Evolutionary conservation across 2,888 invertebrate species (phyloP).

Genomic region (Elysia crispata): DNA sequence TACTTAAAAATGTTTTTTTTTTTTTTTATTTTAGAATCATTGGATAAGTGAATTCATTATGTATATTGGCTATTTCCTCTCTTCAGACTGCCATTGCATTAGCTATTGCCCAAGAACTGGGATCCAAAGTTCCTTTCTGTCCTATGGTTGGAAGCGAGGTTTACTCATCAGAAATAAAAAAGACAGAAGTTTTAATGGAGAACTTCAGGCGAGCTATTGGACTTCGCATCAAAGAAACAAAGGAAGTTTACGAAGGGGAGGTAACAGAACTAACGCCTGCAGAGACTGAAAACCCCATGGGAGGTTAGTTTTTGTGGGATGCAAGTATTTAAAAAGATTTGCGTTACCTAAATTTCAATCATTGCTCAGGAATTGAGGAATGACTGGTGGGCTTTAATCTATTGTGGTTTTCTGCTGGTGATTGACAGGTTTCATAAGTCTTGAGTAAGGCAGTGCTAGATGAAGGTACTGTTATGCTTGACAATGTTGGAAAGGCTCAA

Average conservation of each 20-base stretch:
- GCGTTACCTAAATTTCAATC: too few species aligned
- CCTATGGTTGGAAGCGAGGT: slow-evolving; percentile 86
- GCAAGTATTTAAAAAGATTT: too few species aligned
- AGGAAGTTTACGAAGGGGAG: slow-evolving; percentile 99
- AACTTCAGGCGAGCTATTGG: slow-evolving; percentile 98
- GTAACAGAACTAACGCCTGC: slow-evolving; percentile 98
- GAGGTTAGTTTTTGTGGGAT: slow-evolving; percentile 81
- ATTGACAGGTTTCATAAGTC: too few species aligned
- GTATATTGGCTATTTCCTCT: slow-evolving; percentile 11
- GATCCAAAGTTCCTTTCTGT: slow-evolving; percentile 88
- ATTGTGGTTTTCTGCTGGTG: too few species aligned
- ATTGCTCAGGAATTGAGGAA: too few species aligned
- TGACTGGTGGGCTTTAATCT: too few species aligned
- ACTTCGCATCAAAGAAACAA: slow-evolving; percentile 87
- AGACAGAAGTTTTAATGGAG: slow-evolving; percentile 99
- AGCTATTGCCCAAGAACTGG: slow-evolving; percentile 98
- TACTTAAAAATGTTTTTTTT: too few species aligned
- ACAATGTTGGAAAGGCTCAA: too few species aligned
- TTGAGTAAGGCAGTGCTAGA: too few species aligned
- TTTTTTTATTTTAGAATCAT: background rate
- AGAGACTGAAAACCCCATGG: slow-evolving; percentile 97
- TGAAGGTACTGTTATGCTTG: too few species aligned
- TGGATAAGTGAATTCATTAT: background rate
- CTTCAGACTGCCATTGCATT: slow-evolving; percentile 93
- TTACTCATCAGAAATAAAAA: slow-evolving; percentile 98